Conservation (phyloP, 2,113 vertebrate genomes). For the Glaucomys volans region DNA sequence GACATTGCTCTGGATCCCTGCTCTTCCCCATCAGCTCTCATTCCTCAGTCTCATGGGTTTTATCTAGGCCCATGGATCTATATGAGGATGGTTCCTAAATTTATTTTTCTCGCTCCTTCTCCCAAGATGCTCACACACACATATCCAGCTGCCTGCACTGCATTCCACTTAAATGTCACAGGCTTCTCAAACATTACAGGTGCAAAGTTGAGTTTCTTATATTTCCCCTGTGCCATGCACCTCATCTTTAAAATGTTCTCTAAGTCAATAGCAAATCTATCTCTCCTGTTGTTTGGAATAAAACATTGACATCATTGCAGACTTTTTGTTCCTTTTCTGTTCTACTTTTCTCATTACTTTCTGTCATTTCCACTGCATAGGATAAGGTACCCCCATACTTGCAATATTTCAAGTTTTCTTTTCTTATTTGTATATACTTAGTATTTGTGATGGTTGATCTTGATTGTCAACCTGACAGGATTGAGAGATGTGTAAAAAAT, state of each 20-base stretch:
- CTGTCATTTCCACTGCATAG: background rate
- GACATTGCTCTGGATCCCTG: background rate
- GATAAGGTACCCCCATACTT: background rate
- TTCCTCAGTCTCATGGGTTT: too few relatives aligned
- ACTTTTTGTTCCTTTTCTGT: background rate
- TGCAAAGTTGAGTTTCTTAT: background rate
- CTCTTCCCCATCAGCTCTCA: background rate
- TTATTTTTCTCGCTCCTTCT: too few relatives aligned
- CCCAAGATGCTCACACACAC: too few relatives aligned
- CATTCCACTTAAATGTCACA: background rate
- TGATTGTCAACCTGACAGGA: background rate
- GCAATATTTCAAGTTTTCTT: background rate
- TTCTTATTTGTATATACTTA: too few relatives aligned
- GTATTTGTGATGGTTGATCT: background rate
- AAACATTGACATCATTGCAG: background rate
- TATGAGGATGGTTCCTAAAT: background rate
- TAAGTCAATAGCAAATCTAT: background rate
- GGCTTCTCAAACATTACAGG: background rate
- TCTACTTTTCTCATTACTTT: too few relatives aligned
- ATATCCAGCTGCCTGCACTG: too few relatives aligned
- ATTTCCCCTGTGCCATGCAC: too few relatives aligned
- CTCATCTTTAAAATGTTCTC: background rate
- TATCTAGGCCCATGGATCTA: background rate
- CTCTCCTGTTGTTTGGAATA: background rate
- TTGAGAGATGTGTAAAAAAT: background rate